Base-by-base conservation (phyloP, 1,140 invertebrate genomes). In the Sitobion miscanthi region DNA sequence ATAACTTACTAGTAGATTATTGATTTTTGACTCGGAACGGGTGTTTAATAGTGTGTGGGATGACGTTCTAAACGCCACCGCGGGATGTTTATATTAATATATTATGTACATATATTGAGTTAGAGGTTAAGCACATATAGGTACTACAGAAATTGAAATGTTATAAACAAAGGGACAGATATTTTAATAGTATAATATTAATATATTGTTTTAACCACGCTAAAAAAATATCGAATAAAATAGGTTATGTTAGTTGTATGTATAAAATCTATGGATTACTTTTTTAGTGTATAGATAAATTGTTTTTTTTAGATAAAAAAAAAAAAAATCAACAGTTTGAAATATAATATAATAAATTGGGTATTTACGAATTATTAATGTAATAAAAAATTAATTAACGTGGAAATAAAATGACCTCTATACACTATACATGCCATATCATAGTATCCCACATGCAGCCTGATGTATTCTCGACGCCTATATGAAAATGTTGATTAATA, bases 1-100 rank as follows among this genome's bases (percentile, higher is more conserved):
- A 77, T 77, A 77, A 77, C 62, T 77, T n/a, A 77, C 30, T 77
- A 77, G 62, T 77, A 77, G 30, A 77, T 35, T 77, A 77, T 77
- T 77, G 62, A 77, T 77, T 77, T 77, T 77, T 17, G 62, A n/a
- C 62, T 77, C 17, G 14, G n/a, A 77, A n/a, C n/a, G 62, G n/a
- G 30, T 77, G 14, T 77, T 77, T 77, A 77, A 77, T 77, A 77
- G 62, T 35, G n/a, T 77, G 62, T 77, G 62, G 62, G 62, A 77
- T 77, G 62, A 77, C 30, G 5, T n/a, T 77, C n/a, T 69, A n/a
- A 17, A 77, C 30, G n/a, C n/a, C 62, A 77, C 62, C 4, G 14
- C 5, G 30, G n/a, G 62, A 77, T 77, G 62, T 69, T 69, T 69
- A 69, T 69, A 62, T 62, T 62, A 62, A 57, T 57, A 69, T 14